A percentile compares a stretch with the other conserved stretches of the same genome.
These are phyloP conservation scores for Tethya wilhelma DNA, from an alignment of 37 sponge, comb jelly and placozoan species.

Conservation along the genomic window DNA sequence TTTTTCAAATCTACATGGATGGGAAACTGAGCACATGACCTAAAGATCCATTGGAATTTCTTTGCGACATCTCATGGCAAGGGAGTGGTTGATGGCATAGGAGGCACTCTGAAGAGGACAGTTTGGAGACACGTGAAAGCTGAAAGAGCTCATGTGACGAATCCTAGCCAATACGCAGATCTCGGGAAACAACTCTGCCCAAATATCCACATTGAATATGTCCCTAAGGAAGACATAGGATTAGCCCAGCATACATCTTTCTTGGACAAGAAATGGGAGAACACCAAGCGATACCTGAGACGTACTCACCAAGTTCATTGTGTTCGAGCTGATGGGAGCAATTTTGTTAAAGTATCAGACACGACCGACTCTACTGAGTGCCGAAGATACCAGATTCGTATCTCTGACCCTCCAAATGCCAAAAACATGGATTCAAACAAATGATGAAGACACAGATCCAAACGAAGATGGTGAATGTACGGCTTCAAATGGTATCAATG, in stretches of 20 bases:
- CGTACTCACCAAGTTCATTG: slow-evolving; percentile 21
- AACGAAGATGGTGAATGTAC: background rate
- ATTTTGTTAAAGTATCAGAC: slow-evolving; percentile 8
- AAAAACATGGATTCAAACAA: background rate
- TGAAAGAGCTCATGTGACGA: slow-evolving; percentile 11
- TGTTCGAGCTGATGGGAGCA: slow-evolving; percentile 12
- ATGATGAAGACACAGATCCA: background rate
- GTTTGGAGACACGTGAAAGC: slow-evolving; percentile 23
- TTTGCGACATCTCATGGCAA: slow-evolving; percentile 45
- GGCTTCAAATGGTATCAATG: background rate
- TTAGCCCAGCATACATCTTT: background rate
- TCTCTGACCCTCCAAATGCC: background rate
- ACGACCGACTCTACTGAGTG: slow-evolving; percentile 2
- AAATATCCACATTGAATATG: slow-evolving; percentile 17
- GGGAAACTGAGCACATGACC: slow-evolving; percentile 31
- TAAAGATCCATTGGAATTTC: slow-evolving; percentile 31
- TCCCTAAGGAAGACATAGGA: slow-evolving; percentile 14
- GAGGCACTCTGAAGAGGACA: slow-evolving; percentile 32
- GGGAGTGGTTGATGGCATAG: slow-evolving; percentile 37
- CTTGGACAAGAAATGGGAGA: slow-evolving; percentile 20
- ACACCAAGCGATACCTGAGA: slow-evolving; percentile 14
- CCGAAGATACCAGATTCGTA: slow-evolving; percentile 3
- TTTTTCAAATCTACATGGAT: slow-evolving; percentile 32
- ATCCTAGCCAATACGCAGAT: slow-evolving; percentile 15
- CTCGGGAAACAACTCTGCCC: slow-evolving; percentile 22